A percentile compares a stretch with the other conserved stretches of the same genome.
Conservation (phyloP, 2,113 vertebrate genomes). For the Xiphorhynchus elegans region DNA sequence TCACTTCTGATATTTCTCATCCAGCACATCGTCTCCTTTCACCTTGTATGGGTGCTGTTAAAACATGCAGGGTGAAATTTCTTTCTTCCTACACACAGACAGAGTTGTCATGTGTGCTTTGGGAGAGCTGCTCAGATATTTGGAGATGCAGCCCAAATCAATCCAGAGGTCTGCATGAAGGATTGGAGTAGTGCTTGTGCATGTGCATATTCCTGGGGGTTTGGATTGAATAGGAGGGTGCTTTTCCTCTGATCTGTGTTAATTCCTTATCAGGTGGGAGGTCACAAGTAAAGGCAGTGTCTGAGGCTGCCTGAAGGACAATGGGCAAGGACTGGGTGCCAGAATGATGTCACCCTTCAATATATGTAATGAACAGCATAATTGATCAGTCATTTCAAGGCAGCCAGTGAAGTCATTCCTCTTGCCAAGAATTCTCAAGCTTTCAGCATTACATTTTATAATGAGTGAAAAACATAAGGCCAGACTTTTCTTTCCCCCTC, state of each 20-base stretch:
- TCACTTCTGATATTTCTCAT: not conserved
- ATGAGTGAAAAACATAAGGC: slow-evolving; percentile 40
- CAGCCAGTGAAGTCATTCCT: not conserved
- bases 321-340: not conserved
- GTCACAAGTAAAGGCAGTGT: not conserved
- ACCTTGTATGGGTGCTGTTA: not conserved
- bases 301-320: not conserved
- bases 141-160: not conserved
- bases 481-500: not conserved
- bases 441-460: slow-evolving; percentile 1
- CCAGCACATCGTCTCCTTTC: not conserved
- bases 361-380: not conserved
- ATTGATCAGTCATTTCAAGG: slow-evolving; percentile 10
- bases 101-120: not conserved
- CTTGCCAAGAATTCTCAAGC: not conserved
- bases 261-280: not conserved
- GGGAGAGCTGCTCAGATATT: not conserved
- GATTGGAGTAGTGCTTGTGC: not conserved
- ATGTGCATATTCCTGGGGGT: not conserved
- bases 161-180: not conserved
- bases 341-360: not conserved
- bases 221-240: not conserved
- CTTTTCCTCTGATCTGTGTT: not conserved
- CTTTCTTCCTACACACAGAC: not conserved
- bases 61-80: slow-evolving; percentile 47